phyloP scores from a whole-genome alignment of 2,797 vertebrate species.

The Characodon lateralis region DNA sequence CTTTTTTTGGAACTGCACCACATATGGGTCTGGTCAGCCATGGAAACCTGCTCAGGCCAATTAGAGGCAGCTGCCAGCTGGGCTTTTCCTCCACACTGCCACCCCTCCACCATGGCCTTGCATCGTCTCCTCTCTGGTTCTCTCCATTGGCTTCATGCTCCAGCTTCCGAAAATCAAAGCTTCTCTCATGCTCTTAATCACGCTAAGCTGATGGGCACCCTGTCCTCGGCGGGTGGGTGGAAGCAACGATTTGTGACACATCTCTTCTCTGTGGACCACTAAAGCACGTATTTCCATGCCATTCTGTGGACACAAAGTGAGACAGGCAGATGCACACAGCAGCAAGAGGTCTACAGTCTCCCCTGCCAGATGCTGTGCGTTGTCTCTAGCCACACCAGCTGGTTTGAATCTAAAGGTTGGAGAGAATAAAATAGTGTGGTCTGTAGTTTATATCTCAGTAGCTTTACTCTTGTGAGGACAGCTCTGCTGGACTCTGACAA shows the following conservation, averaged over 20 bases:
- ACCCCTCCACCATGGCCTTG: constrained; percentile 44
- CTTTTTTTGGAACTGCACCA: constrained; percentile 52
- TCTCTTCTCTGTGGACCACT: constrained; percentile 34
- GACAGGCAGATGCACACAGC: constrained; percentile 18
- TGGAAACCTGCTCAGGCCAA: constrained; percentile 79
- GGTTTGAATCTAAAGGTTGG: constrained; percentile 46
- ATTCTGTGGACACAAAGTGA: constrained; percentile 38
- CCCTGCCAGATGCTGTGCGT: constrained; percentile 64
- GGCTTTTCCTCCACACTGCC: constrained; percentile 65
- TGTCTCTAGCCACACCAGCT: constrained; percentile 55
- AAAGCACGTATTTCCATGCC: constrained; percentile 20
- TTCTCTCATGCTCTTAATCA: constrained; percentile 67
- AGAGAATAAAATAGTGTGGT: constrained; percentile 49
- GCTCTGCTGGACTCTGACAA: constrained; percentile 5
- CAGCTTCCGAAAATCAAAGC: constrained; percentile 70
- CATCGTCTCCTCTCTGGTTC: constrained; percentile 53
- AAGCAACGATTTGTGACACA: constrained; percentile 61
- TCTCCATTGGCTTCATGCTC: constrained; percentile 62
- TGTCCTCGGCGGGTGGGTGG: constrained; percentile 52
- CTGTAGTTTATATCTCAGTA: constrained; percentile 45
- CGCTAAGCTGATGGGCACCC: constrained; percentile 64
- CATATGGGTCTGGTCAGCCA: constrained; percentile 80
- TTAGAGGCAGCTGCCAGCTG: constrained; percentile 80
- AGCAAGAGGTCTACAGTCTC: constrained; percentile 27
- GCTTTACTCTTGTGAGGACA: constrained; percentile 15